phyloP scores from a whole-genome alignment of 2,113 vertebrate genomes.

The Misgurnus mizolepis region DNA sequence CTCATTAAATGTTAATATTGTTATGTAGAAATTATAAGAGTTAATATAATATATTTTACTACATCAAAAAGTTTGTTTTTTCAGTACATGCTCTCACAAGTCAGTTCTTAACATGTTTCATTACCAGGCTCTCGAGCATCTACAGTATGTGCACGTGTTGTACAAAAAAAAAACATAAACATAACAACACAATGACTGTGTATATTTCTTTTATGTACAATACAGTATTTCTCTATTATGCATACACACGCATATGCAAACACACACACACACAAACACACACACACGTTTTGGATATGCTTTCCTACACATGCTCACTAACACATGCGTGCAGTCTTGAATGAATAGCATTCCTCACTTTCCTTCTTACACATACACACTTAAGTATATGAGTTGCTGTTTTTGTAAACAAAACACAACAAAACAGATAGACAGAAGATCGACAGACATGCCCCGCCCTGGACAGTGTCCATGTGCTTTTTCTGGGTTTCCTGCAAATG shows the following conservation, averaged over 20 bases:
- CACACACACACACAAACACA: background rate
- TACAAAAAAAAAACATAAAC: no score
- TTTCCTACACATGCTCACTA: background rate
- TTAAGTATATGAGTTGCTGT: constrained; percentile 8
- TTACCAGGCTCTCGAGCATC: no score
- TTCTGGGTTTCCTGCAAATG: background rate
- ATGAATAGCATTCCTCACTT: background rate
- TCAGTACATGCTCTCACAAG: no score
- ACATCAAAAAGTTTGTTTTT: no score
- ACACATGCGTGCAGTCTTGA: background rate
- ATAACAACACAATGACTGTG: no score
- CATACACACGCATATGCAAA: background rate
- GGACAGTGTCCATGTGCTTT: constrained; percentile 17
- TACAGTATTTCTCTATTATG: no score
- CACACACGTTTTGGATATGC: background rate
- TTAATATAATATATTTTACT: no score
- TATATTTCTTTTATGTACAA: no score
- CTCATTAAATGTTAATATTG: no score
- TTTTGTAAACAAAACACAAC: constrained; percentile 4
- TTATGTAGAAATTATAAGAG: no score
- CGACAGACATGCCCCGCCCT: constrained; percentile 28
- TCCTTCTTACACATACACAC: background rate
- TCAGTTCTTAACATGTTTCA: no score
- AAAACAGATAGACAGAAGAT: constrained; percentile 14
- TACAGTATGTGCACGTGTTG: no score